Percentiles rank a stretch among this genome's conserved stretches.
These are phyloP conservation scores for Drosophila murphyi DNA, from an alignment of 1,140 invertebrate genomes.

Conservation along the genomic window DNA sequence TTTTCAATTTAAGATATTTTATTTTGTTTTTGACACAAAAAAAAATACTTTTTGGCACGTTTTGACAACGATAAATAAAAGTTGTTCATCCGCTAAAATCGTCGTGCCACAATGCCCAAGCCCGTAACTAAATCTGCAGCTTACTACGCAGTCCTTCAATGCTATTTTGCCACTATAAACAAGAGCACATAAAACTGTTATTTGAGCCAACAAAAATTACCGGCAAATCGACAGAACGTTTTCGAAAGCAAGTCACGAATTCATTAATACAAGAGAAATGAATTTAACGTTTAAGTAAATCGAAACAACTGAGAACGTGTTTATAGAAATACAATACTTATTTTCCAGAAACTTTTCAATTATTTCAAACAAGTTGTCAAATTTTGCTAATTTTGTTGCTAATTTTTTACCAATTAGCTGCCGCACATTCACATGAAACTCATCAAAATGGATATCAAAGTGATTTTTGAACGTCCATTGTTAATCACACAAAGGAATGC, in stretches of 20 bases:
- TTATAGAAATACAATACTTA: too few species aligned
- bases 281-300: too few species aligned
- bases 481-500: conserved; percentile 15
- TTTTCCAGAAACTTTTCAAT: too few species aligned
- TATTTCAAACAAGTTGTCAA: too few species aligned
- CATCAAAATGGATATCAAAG: neutral
- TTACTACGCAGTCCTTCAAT: neutral
- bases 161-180: neutral
- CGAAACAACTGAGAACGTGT: too few species aligned
- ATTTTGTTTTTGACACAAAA: conserved; percentile 30
- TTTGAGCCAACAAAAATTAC: neutral
- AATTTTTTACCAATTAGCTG: neutral
- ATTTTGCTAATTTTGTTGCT: too few species aligned
- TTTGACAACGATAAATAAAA: conserved; percentile 61
- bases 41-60: conserved; percentile 57
- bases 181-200: neutral
- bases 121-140: neutral
- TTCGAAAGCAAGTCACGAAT: too few species aligned
- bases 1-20: conserved; percentile 57
- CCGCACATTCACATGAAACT: neutral
- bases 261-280: too few species aligned
- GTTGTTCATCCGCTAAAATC: conserved; percentile 48
- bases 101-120: neutral
- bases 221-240: neutral
- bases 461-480: conserved; percentile 4